These are phyloP conservation scores for Pampus argenteus DNA, from an alignment of 2,797 vertebrate genomes.

Conservation along the genomic window DNA sequence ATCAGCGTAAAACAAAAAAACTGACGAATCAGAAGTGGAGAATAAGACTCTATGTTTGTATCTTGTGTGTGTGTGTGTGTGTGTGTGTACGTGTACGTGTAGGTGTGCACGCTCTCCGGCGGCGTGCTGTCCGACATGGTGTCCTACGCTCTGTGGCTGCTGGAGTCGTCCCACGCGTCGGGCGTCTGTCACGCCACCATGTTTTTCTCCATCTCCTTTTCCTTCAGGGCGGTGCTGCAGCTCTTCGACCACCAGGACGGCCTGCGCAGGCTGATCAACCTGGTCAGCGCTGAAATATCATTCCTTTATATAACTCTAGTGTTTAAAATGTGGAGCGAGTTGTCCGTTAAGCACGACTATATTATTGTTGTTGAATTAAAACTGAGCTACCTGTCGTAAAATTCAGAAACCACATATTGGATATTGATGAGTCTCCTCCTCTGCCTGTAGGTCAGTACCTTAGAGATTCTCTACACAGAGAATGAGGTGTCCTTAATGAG, in stretches of 20 bases:
- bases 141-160: slow-evolving; percentile 93
- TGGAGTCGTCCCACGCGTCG: slow-evolving; percentile 96
- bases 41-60: too few species aligned
- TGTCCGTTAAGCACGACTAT: background rate
- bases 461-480: slow-evolving; percentile 93
- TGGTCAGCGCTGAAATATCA: slow-evolving; percentile 75
- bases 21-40: too few species aligned
- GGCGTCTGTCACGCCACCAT: slow-evolving; percentile 98
- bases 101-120: slow-evolving; percentile 93
- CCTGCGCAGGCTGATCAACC: slow-evolving; percentile 92
- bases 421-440: background rate
- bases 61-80: background rate
- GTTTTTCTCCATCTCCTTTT: slow-evolving; percentile 98
- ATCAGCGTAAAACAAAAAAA: too few species aligned
- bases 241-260: slow-evolving; percentile 96
- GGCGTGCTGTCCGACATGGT: slow-evolving; percentile 92
- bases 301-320: background rate
- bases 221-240: slow-evolving; percentile 93
- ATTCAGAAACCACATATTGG: too few species aligned
- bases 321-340: background rate
- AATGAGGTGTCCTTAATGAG: slow-evolving; percentile 90
- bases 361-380: background rate
- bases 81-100: background rate
- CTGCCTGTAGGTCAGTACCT: slow-evolving; percentile 90
- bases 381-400: fast-evolving